These are phyloP conservation scores for Clinocottus analis DNA, from an alignment of 2,113 vertebrate species.

Conservation along the genomic window DNA sequence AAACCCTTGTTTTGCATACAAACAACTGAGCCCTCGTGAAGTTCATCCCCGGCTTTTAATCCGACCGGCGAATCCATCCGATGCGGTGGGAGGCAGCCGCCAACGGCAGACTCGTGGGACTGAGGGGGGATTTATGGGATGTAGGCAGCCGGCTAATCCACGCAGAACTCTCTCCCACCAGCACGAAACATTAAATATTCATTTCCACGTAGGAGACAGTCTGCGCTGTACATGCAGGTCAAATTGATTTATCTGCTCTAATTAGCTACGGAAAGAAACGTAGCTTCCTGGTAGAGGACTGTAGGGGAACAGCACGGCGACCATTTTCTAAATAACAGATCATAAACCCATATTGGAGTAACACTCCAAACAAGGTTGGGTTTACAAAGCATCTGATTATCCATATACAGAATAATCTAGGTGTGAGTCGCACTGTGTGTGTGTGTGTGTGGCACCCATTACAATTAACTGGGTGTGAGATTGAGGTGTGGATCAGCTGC, in stretches of 20 bases:
- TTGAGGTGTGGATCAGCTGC: slow-evolving; percentile 22
- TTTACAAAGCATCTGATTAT: background rate
- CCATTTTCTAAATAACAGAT: background rate
- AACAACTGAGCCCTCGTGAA: background rate
- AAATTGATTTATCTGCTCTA: slow-evolving; percentile 19
- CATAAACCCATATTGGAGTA: background rate
- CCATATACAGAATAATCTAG: background rate
- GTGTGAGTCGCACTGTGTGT: slow-evolving; percentile 1
- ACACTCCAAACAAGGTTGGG: background rate
- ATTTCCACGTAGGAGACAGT: slow-evolving; percentile 41
- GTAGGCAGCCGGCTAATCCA: slow-evolving; percentile 58
- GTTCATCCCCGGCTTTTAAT: slow-evolving; percentile 29
- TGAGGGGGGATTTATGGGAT: slow-evolving; percentile 60
- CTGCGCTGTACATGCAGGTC: slow-evolving; percentile 1
- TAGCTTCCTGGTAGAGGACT: background rate
- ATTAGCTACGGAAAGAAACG: background rate
- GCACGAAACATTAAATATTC: slow-evolving; percentile 65
- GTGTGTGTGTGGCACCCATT: slow-evolving; percentile 9
- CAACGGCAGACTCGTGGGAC: slow-evolving; percentile 40
- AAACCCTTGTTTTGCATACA: slow-evolving; percentile 25
- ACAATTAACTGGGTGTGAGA: slow-evolving; percentile 29
- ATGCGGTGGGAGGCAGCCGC: slow-evolving; percentile 26
- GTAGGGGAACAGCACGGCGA: background rate
- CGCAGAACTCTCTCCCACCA: slow-evolving; percentile 45
- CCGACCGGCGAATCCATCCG: slow-evolving; percentile 48